Percentiles rank a stretch among this genome's conserved stretches.
These are phyloP conservation scores for Porites lutea DNA, from an alignment of 64 coral and sea anemone species.

Conservation along the genomic window DNA sequence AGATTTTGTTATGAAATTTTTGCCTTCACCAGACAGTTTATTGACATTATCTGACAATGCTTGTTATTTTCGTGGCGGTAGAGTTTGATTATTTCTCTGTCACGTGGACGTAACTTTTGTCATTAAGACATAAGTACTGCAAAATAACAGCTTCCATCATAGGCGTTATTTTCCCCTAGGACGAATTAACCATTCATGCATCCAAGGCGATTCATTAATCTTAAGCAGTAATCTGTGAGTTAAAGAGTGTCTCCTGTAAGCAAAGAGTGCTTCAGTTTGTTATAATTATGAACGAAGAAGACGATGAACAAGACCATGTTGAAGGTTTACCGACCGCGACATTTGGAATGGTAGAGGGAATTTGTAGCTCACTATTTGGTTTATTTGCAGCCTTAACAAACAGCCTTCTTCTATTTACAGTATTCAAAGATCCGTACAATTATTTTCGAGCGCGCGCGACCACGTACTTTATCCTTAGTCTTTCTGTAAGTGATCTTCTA, in stretches of 20 bases:
- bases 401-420: slow-evolving; percentile 60
- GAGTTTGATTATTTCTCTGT: neutral
- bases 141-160: neutral
- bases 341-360: slow-evolving; percentile 16
- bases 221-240: neutral
- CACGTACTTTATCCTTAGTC: slow-evolving; percentile 60
- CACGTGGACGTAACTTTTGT: no score
- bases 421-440: slow-evolving; percentile 71
- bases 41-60: neutral
- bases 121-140: no score
- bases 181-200: neutral
- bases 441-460: slow-evolving; percentile 67
- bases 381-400: slow-evolving; percentile 45
- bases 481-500: slow-evolving; percentile 78
- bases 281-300: neutral
- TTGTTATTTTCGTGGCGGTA: neutral
- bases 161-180: neutral
- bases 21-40: neutral
- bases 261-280: neutral
- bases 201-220: neutral
- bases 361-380: slow-evolving; percentile 60
- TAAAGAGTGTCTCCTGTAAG: neutral
- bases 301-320: neutral
- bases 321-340: neutral
- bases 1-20: neutral